Evolutionary conservation across 2,113 vertebrate species (phyloP).

Genomic region (Embiotoca jacksoni): DNA sequence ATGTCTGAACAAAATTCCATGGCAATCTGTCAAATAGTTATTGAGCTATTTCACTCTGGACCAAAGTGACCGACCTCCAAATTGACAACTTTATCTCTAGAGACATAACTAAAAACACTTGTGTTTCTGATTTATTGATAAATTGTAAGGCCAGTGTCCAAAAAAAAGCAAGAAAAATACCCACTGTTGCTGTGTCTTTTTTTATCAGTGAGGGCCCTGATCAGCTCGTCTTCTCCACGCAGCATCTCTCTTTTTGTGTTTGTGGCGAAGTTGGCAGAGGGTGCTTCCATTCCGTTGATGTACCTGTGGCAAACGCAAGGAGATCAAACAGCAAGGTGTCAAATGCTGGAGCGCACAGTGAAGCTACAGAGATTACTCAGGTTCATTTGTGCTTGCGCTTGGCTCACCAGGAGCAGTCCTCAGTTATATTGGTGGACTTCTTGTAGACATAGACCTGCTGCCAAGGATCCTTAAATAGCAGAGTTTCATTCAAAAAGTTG

Average conservation of each 20-base stretch:
- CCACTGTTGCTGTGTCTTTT: slow-evolving; percentile 92
- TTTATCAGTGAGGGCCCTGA: slow-evolving; percentile 15
- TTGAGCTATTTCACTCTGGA: too few species aligned
- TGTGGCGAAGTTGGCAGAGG: slow-evolving; percentile 84
- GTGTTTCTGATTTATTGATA: neutral
- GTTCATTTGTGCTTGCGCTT: neutral
- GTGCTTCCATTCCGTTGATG: slow-evolving; percentile 91
- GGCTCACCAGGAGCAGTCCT: slow-evolving; percentile 94
- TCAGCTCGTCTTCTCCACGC: slow-evolving; percentile 75
- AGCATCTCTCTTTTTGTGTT: slow-evolving; percentile 79
- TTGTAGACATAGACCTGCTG: slow-evolving; percentile 89
- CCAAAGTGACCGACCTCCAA: too few species aligned
- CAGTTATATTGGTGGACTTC: slow-evolving; percentile 71
- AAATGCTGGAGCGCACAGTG: neutral
- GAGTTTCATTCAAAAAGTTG: slow-evolving; percentile 79
- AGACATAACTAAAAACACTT: too few species aligned
- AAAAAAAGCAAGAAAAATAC: slow-evolving; percentile 26
- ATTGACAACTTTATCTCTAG: too few species aligned
- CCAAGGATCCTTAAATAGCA: slow-evolving; percentile 87
- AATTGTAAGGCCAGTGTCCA: neutral
- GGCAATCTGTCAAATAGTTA: too few species aligned
- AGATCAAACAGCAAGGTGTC: neutral
- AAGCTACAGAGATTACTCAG: neutral
- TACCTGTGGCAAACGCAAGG: slow-evolving; percentile 85
- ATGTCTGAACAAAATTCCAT: too few species aligned